Percentiles rank a stretch among this genome's conserved stretches.
Conservation (phyloP, 2,797 vertebrate species). For the Onychomys torridus region DNA sequence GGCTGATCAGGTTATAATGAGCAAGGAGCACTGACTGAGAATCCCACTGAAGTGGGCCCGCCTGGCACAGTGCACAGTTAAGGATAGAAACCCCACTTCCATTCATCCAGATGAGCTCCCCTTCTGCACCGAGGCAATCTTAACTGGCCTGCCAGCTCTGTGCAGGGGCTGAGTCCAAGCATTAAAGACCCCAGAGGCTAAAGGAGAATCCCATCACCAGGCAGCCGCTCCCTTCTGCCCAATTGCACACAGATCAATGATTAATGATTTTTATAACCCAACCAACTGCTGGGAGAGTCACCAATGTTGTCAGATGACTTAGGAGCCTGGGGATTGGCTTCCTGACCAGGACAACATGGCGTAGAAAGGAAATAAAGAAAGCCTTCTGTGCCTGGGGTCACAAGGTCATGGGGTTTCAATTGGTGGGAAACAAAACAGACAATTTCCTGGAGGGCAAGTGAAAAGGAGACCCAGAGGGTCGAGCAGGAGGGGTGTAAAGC, state of each 20-base stretch:
- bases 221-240: neutral
- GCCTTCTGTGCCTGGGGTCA: neutral
- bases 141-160: neutral
- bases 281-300: neutral
- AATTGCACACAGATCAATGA: neutral
- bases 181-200: neutral
- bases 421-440: conserved; percentile 53
- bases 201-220: neutral
- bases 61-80: accelerated
- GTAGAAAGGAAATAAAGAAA: conserved; percentile 53
- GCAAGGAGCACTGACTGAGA: neutral
- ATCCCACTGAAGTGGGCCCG: neutral
- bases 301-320: neutral
- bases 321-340: neutral
- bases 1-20: neutral
- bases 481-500: neutral
- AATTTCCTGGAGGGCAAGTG: neutral
- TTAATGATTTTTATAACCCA: neutral
- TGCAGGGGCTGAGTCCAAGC: neutral
- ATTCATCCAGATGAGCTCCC: neutral
- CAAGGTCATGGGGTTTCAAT: neutral
- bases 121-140: neutral
- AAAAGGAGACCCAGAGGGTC: neutral
- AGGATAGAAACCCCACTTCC: neutral
- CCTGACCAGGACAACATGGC: neutral